These are phyloP conservation scores for Sapajus apella DNA, from an alignment of 2,113 vertebrate species.

Conservation along the genomic window DNA sequence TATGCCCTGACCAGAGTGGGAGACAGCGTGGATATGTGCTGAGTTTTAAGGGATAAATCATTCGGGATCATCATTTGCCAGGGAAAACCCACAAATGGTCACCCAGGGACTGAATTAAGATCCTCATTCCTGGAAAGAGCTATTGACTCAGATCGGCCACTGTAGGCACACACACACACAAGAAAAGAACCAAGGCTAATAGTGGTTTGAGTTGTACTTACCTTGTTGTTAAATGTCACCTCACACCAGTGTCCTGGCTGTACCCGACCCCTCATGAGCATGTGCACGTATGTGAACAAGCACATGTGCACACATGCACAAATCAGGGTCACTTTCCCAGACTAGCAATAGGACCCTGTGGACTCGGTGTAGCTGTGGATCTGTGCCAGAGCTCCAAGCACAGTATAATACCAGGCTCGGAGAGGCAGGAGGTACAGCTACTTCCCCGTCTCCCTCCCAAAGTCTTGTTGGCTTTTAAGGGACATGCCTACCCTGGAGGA, in stretches of 20 bases:
- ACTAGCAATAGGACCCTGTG: neutral
- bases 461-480: neutral
- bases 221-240: neutral
- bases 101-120: neutral
- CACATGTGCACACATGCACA: accelerated
- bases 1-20: neutral
- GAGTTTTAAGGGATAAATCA: neutral
- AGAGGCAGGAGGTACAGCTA: neutral
- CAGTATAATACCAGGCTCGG: neutral
- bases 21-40: neutral
- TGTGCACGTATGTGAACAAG: neutral
- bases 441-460: neutral
- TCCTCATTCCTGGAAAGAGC: neutral
- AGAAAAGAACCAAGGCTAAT: neutral
- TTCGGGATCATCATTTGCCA: neutral
- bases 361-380: neutral
- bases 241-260: neutral
- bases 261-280: neutral
- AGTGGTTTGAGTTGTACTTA: neutral
- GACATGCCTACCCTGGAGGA: too few species aligned
- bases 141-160: neutral
- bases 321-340: neutral
- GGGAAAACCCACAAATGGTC: neutral
- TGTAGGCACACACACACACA: neutral
- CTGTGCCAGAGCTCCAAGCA: neutral